phyloP scores from a whole-genome alignment of 2,888 invertebrate genomes.

The Hyposoter dolosus region DNA sequence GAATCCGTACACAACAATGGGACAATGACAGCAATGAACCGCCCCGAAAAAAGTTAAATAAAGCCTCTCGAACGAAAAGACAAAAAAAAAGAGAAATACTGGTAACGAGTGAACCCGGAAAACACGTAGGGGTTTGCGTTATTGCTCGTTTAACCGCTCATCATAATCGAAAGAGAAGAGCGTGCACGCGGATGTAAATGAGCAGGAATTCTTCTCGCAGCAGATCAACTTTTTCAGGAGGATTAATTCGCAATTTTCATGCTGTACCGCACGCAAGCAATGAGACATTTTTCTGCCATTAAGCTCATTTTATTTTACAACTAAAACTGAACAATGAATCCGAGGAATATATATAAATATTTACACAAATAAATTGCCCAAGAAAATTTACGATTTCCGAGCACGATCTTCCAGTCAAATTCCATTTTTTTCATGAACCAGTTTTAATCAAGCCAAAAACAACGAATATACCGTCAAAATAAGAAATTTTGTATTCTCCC shows the following conservation, averaged over 20 bases:
- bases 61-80: not conserved
- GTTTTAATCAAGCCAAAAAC: slow-evolving; percentile 8
- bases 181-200: slow-evolving; percentile 76
- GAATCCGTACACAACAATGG: not conserved
- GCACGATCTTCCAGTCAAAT: slow-evolving; percentile 29
- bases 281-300: slow-evolving; percentile 27
- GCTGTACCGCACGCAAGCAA: slow-evolving; percentile 31
- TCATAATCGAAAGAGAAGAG: slow-evolving; percentile 32
- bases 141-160: slow-evolving; percentile 30
- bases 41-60: slow-evolving; percentile 3
- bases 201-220: slow-evolving; percentile 50
- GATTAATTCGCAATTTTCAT: slow-evolving; percentile 69
- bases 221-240: slow-evolving; percentile 73
- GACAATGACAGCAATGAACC: not conserved
- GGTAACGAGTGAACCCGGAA: slow-evolving; percentile 76
- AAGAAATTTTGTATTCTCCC: not conserved
- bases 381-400: slow-evolving; percentile 48
- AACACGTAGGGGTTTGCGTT: slow-evolving; percentile 67
- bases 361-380: not conserved
- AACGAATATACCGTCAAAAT: not conserved
- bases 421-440: slow-evolving; percentile 25
- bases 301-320: slow-evolving; percentile 39
- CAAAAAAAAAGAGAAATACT: slow-evolving; percentile 33
- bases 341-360: not conserved
- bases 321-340: slow-evolving; percentile 24